Percentiles rank a stretch among this genome's conserved stretches.
phyloP scores from a whole-genome alignment of 2,888 invertebrate species.

The Gryllus longicercus region DNA sequence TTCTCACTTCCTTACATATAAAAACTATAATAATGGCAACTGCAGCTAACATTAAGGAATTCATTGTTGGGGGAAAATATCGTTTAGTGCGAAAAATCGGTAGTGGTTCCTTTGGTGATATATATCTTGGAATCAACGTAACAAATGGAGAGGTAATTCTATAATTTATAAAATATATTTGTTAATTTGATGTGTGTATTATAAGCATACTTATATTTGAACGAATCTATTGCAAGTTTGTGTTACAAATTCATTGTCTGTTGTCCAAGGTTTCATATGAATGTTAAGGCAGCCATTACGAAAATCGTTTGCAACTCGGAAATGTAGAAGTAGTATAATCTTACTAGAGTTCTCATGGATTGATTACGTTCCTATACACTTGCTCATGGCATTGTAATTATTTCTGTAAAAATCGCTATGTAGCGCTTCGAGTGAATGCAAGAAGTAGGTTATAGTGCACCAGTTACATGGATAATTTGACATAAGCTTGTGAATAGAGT shows the following conservation, averaged over 20 bases:
- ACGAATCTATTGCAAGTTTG: background rate
- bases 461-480: no score
- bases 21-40: constrained; percentile 34
- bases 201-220: background rate
- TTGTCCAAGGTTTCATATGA: background rate
- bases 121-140: constrained; percentile 91
- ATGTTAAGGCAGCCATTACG: constrained; percentile 4
- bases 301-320: background rate
- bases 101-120: constrained; percentile 99
- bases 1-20: constrained; percentile 28
- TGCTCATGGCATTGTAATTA: no score
- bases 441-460: no score
- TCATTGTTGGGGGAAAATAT: constrained; percentile 88
- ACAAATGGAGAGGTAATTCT: constrained; percentile 79
- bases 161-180: background rate
- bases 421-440: no score
- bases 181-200: background rate
- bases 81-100: constrained; percentile 95
- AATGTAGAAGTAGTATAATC: background rate
- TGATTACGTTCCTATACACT: no score
- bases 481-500: no score
- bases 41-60: constrained; percentile 54
- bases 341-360: no score
- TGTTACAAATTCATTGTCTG: background rate
- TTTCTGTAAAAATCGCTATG: no score